Conservation (phyloP, 2,797 vertebrate species). For the Xerus rutilus region DNA sequence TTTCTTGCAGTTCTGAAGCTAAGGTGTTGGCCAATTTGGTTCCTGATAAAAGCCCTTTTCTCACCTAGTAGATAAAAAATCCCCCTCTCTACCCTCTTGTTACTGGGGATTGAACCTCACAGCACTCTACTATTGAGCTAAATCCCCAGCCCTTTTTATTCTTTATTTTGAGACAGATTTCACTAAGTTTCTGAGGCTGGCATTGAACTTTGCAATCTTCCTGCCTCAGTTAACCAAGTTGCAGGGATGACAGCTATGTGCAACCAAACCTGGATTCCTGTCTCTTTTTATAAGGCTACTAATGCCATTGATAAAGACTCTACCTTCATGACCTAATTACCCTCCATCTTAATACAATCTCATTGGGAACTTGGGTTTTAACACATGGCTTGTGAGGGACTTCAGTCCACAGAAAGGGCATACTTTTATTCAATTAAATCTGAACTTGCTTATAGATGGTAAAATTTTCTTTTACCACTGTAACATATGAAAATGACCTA, state of each 20-base stretch:
- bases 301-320: neutral
- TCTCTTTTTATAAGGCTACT: neutral
- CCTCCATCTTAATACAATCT: neutral
- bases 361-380: neutral
- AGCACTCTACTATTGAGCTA: too few relatives aligned
- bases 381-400: neutral
- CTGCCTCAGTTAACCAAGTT: neutral
- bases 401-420: neutral
- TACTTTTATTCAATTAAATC: neutral
- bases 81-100: too few relatives aligned
- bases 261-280: neutral
- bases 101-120: too few relatives aligned
- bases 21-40: neutral
- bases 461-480: neutral
- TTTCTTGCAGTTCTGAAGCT: neutral
- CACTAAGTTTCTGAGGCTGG: neutral
- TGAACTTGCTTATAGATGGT: neutral
- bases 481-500: neutral
- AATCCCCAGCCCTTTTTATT: too few relatives aligned
- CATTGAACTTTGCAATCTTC: neutral
- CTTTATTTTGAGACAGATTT: too few relatives aligned
- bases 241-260: neutral
- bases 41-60: neutral
- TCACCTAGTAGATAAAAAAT: neutral
- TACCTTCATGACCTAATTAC: neutral